phyloP scores from a whole-genome alignment of 2,797 vertebrate species.

The Pseudochirops cupreus region DNA sequence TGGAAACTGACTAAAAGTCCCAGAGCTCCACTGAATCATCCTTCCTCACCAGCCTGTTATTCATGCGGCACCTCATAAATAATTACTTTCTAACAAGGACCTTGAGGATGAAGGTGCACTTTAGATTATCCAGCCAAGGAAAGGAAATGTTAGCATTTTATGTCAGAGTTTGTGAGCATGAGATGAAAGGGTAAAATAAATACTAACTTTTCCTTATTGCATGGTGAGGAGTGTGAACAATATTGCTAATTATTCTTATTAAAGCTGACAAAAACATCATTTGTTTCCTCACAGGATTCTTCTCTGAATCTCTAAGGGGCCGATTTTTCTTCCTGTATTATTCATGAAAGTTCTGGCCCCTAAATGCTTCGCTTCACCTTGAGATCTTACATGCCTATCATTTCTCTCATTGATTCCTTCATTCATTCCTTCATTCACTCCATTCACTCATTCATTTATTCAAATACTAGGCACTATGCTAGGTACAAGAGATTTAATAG shows the following conservation, averaged over 20 bases:
- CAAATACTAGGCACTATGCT: background rate
- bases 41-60: conserved; percentile 56
- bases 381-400: background rate
- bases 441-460: background rate
- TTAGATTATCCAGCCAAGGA: conserved; percentile 58
- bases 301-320: background rate
- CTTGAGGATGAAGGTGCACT: conserved; percentile 57
- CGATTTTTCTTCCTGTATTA: background rate
- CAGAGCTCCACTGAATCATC: conserved; percentile 30
- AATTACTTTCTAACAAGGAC: conserved; percentile 67
- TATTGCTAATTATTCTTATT: background rate
- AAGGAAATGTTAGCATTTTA: conserved; percentile 30
- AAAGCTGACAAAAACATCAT: background rate
- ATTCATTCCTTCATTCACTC: background rate
- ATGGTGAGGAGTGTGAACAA: background rate
- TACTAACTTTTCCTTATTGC: background rate
- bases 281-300: background rate
- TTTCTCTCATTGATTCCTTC: background rate
- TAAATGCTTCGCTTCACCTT: background rate
- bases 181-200: background rate
- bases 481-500: background rate
- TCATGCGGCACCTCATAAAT: conserved; percentile 68
- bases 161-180: background rate
- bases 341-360: background rate
- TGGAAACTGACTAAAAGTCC: conserved; percentile 43